Percentiles rank a stretch among this genome's conserved stretches.
These are phyloP conservation scores for Archocentrus centrarchus DNA, from an alignment of 2,113 vertebrate species.

Conservation along the genomic window DNA sequence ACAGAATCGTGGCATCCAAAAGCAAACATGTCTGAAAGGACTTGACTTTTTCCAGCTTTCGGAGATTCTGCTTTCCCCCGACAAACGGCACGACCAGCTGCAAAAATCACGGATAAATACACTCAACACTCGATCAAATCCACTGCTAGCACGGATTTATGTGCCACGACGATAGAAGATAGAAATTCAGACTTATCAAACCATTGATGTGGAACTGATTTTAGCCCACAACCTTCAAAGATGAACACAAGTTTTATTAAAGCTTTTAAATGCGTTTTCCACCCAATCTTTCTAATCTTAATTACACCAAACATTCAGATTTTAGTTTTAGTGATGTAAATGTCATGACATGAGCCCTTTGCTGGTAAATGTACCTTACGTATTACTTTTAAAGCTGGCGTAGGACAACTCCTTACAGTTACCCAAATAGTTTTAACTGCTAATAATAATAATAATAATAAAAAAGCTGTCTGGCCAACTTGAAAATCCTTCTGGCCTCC, in stretches of 20 bases:
- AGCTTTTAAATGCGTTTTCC: no score
- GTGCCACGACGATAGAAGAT: not conserved
- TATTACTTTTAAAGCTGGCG: not conserved
- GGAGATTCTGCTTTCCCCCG: not conserved
- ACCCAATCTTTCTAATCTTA: not conserved
- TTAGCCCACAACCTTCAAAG: not conserved
- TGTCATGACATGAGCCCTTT: not conserved
- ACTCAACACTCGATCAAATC: not conserved
- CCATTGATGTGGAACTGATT: not conserved
- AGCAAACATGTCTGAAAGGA: not conserved
- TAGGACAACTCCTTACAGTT: not conserved
- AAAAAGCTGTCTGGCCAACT: not conserved
- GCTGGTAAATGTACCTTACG: not conserved
- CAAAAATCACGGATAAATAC: not conserved
- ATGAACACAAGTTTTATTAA: not conserved
- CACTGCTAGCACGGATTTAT: not conserved
- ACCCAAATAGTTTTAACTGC: not conserved
- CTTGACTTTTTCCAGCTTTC: not conserved
- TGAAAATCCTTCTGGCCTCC: not conserved
- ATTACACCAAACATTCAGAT: not conserved
- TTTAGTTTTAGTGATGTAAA: not conserved
- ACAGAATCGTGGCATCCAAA: not conserved
- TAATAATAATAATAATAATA: not conserved
- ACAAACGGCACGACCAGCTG: not conserved
- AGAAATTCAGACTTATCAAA: not conserved